Evolutionary conservation across 2,797 vertebrate genomes (phyloP), one percentile per base, ranked within the genome.

Genomic region (Eulemur albifrons): DNA sequence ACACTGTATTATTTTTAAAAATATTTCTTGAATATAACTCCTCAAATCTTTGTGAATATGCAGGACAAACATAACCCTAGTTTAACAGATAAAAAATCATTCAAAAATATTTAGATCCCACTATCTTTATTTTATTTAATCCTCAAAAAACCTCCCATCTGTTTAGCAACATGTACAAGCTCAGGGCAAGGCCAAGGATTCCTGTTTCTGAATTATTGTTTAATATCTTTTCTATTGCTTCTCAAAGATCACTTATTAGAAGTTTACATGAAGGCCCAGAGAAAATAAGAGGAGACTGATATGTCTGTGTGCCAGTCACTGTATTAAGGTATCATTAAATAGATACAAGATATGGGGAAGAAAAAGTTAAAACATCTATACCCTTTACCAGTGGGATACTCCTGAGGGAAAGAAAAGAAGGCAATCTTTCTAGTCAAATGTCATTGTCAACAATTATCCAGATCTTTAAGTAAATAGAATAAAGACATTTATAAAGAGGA

Each of bases 1-100:
- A 52, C 4, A 48, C 88, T 88, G 25, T 82, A 84, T 72, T 63
- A 54, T 35, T 96, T 95, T 92, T 75, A 43, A 75, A 80, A n/a
- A 52, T 54, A 38, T 45, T 65, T 89, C 14, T 73, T 18, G 69
- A 18, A 32, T 23, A 52, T 48, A 85, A 48, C 4, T 67, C 2
- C 48, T 6, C 2, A 81, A 57, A 93, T 72, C 2, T 15, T 72
- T 88, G 20, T 70, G 21, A 88, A 57, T 73, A 89, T 2, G 17
- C 7, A 76, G 3, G 13, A 72, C 2, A 89, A 45, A 1, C 27
- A 73, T 77, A 79, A 59, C 54, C 4, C 1, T 11, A 82, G 32
- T 79, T 73, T 79, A 93, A 48, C 35, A 87, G 18, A 38, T 93
- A 90, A 67, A 63, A 81, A 81, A 23, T 65, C 20, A 57, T 9